Conservation (phyloP, 2,888 invertebrate species). For the Melipona beecheii region DNA sequence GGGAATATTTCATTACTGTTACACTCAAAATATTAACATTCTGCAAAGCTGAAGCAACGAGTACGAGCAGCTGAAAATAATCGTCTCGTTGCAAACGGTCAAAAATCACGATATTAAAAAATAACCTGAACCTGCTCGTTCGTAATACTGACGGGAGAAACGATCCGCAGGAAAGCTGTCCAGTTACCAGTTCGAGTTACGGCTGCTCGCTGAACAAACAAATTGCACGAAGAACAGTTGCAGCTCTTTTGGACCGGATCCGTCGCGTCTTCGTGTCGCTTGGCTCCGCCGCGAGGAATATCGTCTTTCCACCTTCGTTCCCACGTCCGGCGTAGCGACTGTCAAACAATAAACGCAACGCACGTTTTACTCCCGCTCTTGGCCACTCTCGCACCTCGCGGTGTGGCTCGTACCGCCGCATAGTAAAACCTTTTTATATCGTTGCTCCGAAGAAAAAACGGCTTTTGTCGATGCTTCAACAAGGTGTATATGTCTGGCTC, state of each 20-base stretch:
- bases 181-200: too few relatives aligned
- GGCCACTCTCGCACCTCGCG: conserved; percentile 30
- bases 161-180: too few relatives aligned
- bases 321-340: background rate
- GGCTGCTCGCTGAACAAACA: too few relatives aligned
- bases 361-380: conserved; percentile 45
- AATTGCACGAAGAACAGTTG: background rate
- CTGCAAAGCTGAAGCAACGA: too few relatives aligned
- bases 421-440: conserved; percentile 69
- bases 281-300: background rate
- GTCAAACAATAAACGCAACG: conserved; percentile 52
- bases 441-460: conserved; percentile 38
- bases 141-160: too few relatives aligned
- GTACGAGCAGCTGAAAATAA: too few relatives aligned
- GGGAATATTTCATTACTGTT: too few relatives aligned
- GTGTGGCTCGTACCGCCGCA: conserved; percentile 37
- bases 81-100: too few relatives aligned
- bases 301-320: background rate
- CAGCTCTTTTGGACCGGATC: background rate
- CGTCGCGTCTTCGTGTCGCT: background rate
- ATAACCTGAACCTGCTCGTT: too few relatives aligned
- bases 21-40: too few relatives aligned
- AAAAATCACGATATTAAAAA: too few relatives aligned
- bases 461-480: conserved; percentile 56
- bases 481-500: conserved; percentile 33